A percentile compares a stretch with the other conserved stretches of the same genome.
phyloP scores from a whole-genome alignment of 2,888 invertebrate species.

The Patella caerulea region DNA sequence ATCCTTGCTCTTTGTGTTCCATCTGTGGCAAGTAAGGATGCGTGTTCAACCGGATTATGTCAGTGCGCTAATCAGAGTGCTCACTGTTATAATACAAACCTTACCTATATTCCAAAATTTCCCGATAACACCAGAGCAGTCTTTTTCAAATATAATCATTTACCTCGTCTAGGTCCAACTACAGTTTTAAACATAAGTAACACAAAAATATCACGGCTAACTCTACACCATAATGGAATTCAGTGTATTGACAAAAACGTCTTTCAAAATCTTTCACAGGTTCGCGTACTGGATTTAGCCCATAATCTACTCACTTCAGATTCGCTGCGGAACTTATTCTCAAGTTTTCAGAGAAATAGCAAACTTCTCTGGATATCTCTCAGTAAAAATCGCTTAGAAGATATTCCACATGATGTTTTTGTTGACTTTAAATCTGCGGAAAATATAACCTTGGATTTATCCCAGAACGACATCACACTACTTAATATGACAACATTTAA shows the following conservation, averaged over 20 bases:
- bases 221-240: neutral
- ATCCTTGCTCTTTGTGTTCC: no score
- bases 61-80: neutral
- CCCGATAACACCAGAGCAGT: neutral
- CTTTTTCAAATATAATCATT: neutral
- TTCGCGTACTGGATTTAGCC: neutral
- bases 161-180: neutral
- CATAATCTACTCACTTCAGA: neutral
- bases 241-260: neutral
- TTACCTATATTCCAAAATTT: neutral
- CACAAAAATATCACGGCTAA: neutral
- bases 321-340: no score
- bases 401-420: neutral
- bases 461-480: neutral
- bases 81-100: neutral
- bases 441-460: neutral
- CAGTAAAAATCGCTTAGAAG: no score
- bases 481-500: neutral
- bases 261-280: neutral
- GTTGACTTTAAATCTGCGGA: neutral
- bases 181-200: neutral
- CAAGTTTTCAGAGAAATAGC: no score
- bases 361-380: no score
- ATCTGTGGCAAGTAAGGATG: no score
- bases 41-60: neutral